These are phyloP conservation scores for Galaxias olidus DNA, from an alignment of 2,797 vertebrate genomes.

Conservation along the genomic window DNA sequence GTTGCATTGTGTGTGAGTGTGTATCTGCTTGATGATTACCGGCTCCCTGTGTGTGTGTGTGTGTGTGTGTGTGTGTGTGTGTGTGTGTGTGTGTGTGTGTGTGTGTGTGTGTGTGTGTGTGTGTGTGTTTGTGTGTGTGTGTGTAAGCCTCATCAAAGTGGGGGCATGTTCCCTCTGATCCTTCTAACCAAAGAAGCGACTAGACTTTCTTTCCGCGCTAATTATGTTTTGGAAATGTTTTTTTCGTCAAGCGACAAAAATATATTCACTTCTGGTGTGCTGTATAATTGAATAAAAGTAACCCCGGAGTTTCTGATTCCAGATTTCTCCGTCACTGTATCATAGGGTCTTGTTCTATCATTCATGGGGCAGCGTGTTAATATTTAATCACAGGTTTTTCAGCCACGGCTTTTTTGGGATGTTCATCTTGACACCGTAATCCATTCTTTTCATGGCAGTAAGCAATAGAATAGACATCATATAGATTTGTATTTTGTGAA, in stretches of 20 bases:
- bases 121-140: not conserved
- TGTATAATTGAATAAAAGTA: not conserved
- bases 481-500: too few relatives aligned
- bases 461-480: slow-evolving; percentile 39
- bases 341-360: slow-evolving; percentile 50
- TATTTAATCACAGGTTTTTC: slow-evolving; percentile 67
- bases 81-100: not conserved
- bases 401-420: slow-evolving; percentile 52
- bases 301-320: slow-evolving; percentile 23
- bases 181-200: slow-evolving; percentile 18
- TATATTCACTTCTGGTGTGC: not conserved
- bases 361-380: slow-evolving; percentile 65
- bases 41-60: not conserved
- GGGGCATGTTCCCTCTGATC: slow-evolving; percentile 11
- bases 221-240: slow-evolving; percentile 17
- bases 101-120: not conserved
- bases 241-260: not conserved
- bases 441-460: slow-evolving; percentile 13
- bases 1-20: slow-evolving; percentile 26
- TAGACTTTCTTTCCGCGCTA: slow-evolving; percentile 9
- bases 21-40: not conserved
- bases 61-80: not conserved
- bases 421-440: slow-evolving; percentile 50
- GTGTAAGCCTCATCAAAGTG: slow-evolving; percentile 40
- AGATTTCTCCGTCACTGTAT: slow-evolving; percentile 37